Conservation (phyloP, 2,113 vertebrate species). For the Sisor rabdophorus region DNA sequence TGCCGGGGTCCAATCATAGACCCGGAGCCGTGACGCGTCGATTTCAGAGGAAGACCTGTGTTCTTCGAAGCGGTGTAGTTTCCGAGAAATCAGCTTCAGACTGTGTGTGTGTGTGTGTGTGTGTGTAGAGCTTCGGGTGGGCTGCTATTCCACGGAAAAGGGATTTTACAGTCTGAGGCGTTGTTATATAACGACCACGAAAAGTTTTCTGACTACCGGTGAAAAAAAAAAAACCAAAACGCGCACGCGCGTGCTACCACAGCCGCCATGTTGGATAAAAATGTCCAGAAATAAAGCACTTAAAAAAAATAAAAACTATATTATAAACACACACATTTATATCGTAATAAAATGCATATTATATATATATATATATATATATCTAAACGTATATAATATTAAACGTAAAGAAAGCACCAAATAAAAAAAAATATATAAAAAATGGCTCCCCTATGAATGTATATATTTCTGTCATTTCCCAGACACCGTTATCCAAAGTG, state of each 20-base stretch:
- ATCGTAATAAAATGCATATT: too few relatives aligned
- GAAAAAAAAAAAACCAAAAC: not conserved
- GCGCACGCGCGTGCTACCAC: not conserved
- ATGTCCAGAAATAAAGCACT: not conserved
- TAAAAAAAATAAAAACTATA: not conserved
- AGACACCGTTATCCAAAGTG: too few relatives aligned
- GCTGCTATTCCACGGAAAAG: slow-evolving; percentile 34
- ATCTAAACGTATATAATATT: too few relatives aligned
- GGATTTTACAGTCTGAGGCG: slow-evolving; percentile 9
- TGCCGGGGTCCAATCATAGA: slow-evolving; percentile 55
- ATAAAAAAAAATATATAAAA: too few relatives aligned
- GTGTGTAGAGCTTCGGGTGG: slow-evolving; percentile 10
- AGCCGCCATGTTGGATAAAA: not conserved
- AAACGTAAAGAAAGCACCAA: too few relatives aligned
- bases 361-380: too few relatives aligned
- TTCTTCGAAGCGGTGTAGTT: slow-evolving; percentile 74
- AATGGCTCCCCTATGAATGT: too few relatives aligned
- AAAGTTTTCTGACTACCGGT: not conserved
- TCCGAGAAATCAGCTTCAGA: slow-evolving; percentile 77
- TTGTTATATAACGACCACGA: not conserved
- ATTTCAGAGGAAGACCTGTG: slow-evolving; percentile 34
- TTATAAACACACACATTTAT: too few relatives aligned
- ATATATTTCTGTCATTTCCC: too few relatives aligned
- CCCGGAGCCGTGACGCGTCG: slow-evolving; percentile 19
- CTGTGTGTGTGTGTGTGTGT: slow-evolving; percentile 10